Evolutionary conservation across 2,797 vertebrate species (phyloP).

Genomic region (Pangasius sanitwongsei): DNA sequence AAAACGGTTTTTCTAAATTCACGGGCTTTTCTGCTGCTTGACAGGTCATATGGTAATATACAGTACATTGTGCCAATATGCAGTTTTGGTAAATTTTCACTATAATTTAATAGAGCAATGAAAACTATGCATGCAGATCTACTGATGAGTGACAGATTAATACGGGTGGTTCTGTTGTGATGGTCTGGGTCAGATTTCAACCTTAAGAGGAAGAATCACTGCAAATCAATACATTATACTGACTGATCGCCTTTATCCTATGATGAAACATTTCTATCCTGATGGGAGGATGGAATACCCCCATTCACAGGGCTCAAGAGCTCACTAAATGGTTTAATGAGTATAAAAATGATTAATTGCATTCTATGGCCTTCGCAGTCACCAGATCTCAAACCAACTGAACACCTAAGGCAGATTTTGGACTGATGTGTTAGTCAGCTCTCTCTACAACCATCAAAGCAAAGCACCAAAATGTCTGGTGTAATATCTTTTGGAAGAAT

Average conservation of each 20-base stretch:
- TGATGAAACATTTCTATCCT: not conserved
- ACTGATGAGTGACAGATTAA: not conserved
- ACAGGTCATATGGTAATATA: not conserved
- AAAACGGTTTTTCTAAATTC: conserved; percentile 2
- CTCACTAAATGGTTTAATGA: not conserved
- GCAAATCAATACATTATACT: not conserved
- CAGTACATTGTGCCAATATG: not conserved
- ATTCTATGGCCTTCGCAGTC: not conserved
- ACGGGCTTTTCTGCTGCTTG: not conserved
- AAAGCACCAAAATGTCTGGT: not conserved
- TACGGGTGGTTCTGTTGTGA: not conserved
- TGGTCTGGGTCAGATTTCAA: not conserved
- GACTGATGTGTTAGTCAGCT: not conserved
- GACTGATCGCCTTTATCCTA: not conserved
- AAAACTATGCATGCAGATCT: not conserved
- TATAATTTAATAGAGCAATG: not conserved
- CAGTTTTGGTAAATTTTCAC: not conserved
- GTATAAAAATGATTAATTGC: not conserved
- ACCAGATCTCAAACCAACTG: not conserved
- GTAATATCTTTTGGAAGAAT: not conserved
- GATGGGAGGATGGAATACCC: not conserved
- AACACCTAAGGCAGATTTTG: not conserved
- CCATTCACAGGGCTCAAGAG: not conserved
- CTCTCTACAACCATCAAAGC: not conserved
- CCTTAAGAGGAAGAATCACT: not conserved